Conservation (phyloP, 2,797 vertebrate species). For the Melopsittacus undulatus region DNA sequence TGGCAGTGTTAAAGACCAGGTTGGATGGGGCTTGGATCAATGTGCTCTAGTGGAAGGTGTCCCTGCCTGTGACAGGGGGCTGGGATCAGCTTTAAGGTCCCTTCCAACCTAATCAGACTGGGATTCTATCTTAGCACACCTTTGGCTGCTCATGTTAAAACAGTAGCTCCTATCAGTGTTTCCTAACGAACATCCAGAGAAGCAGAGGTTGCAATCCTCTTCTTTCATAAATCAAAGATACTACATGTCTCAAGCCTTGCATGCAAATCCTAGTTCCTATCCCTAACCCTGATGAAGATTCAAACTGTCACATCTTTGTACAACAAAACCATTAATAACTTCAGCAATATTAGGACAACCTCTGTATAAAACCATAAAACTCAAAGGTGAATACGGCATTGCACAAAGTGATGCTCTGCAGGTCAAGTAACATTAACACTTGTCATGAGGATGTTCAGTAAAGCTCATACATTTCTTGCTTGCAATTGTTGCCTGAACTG, state of each 20-base stretch:
- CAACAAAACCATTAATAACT: not conserved
- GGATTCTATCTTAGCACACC: not conserved
- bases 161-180: fast-evolving
- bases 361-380: not conserved
- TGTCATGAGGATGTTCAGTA: fast-evolving
- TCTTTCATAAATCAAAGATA: not conserved
- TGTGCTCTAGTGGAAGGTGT: not conserved
- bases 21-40: not conserved
- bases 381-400: fast-evolving
- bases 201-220: fast-evolving
- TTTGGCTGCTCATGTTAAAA: not conserved
- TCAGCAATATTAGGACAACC: not conserved
- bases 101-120: not conserved
- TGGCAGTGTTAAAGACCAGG: not conserved
- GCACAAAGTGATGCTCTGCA: not conserved
- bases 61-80: not conserved
- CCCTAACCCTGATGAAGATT: not conserved
- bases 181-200: not conserved
- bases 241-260: not conserved
- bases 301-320: not conserved
- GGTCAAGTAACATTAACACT: not conserved
- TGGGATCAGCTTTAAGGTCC: not conserved
- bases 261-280: not conserved
- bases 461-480: fast-evolving
- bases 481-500: not conserved